Conservation (phyloP, 2,888 invertebrate species). For the Camptogramma bilineatum region DNA sequence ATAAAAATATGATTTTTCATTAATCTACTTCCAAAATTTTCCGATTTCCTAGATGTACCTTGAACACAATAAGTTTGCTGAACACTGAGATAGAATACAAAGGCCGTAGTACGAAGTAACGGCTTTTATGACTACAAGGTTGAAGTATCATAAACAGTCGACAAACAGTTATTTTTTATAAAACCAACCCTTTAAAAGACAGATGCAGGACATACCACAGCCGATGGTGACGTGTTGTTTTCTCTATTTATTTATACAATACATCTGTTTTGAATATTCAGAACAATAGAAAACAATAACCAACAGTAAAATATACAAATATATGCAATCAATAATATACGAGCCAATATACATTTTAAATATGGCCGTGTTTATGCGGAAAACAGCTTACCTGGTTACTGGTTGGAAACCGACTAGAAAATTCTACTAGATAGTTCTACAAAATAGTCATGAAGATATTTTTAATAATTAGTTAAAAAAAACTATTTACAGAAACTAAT, state of each 20-base stretch:
- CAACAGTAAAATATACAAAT: conserved; percentile 23
- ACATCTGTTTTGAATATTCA: conserved; percentile 25
- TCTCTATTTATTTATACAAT: conserved; percentile 28
- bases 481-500: too few species aligned
- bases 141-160: background rate
- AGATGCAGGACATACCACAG: conserved; percentile 1
- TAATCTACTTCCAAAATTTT: too few species aligned
- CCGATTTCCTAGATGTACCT: too few species aligned
- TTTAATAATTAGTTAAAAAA: too few species aligned
- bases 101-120: too few species aligned
- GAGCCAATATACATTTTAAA: conserved; percentile 6
- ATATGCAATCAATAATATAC: conserved; percentile 23
- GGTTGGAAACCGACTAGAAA: background rate
- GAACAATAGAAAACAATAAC: conserved; percentile 32
- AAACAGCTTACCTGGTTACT: background rate
- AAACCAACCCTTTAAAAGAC: conserved; percentile 2
- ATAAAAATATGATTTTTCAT: too few species aligned
- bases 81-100: too few species aligned
- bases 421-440: too few species aligned
- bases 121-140: too few species aligned
- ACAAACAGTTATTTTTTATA: background rate
- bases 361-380: background rate
- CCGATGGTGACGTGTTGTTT: conserved; percentile 14
- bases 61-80: too few species aligned
- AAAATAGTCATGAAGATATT: too few species aligned